Evolutionary conservation across 2,888 invertebrate species (phyloP).

Genomic region (Tachystola acroxantha): DNA sequence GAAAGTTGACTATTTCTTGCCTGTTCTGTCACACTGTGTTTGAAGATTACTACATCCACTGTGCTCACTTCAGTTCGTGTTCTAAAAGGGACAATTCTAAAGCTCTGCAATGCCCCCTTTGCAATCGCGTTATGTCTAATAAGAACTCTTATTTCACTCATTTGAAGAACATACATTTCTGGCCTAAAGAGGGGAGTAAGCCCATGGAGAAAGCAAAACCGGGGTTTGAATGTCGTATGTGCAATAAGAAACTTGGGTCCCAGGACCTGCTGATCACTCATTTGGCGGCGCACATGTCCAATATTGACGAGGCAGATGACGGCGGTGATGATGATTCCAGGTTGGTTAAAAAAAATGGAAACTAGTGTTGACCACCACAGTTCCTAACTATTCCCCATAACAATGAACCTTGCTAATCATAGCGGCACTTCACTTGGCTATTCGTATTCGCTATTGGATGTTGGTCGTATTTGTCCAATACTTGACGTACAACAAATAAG

Average conservation of each 20-base stretch:
- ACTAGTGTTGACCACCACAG: too few species aligned
- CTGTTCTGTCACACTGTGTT: constrained; percentile 47
- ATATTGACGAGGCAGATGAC: constrained; percentile 41
- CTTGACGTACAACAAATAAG: too few species aligned
- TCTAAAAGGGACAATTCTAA: constrained; percentile 32
- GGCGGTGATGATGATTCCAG: constrained; percentile 43
- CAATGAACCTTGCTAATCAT: too few species aligned
- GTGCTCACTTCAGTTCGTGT: constrained; percentile 47
- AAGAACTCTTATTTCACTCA: constrained; percentile 47
- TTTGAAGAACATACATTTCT: constrained; percentile 49
- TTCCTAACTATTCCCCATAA: too few species aligned
- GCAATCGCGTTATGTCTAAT: constrained; percentile 37
- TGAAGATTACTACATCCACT: constrained; percentile 48
- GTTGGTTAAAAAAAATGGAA: constrained; percentile 24
- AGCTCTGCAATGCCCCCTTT: constrained; percentile 47
- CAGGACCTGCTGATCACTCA: constrained; percentile 60
- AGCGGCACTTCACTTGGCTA: too few species aligned
- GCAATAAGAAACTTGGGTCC: constrained; percentile 44
- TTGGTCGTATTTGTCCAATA: too few species aligned
- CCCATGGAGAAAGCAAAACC: constrained; percentile 12
- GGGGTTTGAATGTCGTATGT: constrained; percentile 55
- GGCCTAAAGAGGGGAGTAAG: constrained; percentile 17
- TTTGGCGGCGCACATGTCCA: constrained; percentile 60
- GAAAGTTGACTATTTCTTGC: constrained; percentile 45
- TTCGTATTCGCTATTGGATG: too few species aligned